A percentile compares a stretch with the other conserved stretches of the same genome.
phyloP scores from a whole-genome alignment of 2,888 invertebrate species.

The Acleris literana region DNA sequence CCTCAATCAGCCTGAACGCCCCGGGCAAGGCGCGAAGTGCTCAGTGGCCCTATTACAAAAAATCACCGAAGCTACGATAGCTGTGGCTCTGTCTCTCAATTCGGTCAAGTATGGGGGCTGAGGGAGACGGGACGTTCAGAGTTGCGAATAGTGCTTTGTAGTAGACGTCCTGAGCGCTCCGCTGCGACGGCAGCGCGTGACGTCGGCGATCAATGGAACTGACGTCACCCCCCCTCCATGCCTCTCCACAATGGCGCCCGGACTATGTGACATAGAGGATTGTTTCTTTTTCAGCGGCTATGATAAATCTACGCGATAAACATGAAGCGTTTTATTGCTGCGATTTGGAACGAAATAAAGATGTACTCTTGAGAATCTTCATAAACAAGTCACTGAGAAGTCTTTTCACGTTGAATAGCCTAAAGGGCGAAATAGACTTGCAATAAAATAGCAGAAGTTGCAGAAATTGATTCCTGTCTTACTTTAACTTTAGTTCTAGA shows the following conservation, averaged over 20 bases:
- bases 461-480: too few species aligned
- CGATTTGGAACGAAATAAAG: conserved; percentile 32
- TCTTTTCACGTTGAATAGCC: too few species aligned
- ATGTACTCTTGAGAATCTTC: conserved; percentile 17
- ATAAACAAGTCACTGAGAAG: conserved; percentile 21
- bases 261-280: conserved; percentile 37
- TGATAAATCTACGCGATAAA: conserved; percentile 35
- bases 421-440: too few species aligned
- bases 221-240: conserved; percentile 54
- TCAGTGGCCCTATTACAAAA: conserved; percentile 5
- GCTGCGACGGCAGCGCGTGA: conserved; percentile 54
- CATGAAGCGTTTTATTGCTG: conserved; percentile 28
- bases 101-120: too few species aligned
- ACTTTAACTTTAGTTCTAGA: too few species aligned
- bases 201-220: conserved; percentile 76
- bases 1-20: conserved; percentile 42
- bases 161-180: conserved; percentile 3
- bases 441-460: too few species aligned
- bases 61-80: background rate
- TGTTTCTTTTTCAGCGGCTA: conserved; percentile 32
- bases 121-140: too few species aligned
- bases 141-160: background rate
- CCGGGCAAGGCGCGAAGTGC: conserved; percentile 44
- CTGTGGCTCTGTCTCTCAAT: too few species aligned
- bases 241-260: conserved; percentile 41